Evolutionary conservation across 1,140 invertebrate genomes (phyloP), one percentile per base, ranked within the genome.

Genomic region (Hylyphantes graminicola): DNA sequence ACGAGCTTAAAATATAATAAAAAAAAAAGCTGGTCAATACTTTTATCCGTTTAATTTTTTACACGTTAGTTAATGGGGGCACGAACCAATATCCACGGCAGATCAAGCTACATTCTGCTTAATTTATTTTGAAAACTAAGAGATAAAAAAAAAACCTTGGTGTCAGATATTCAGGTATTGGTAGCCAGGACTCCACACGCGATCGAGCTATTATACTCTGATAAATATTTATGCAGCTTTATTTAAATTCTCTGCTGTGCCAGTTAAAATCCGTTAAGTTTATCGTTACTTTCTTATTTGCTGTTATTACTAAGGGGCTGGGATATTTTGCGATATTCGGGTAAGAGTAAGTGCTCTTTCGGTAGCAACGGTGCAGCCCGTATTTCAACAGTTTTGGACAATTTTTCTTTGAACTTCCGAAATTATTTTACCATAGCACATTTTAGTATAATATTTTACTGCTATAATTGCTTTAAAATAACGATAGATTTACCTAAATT

Each of bases 171-270:
- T 70, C 77, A 67, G 77, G 51, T 80, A 80, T 80, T 80, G 77
- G 77, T 80, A 80, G 65, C 65, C 21, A 13, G 59, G 54, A 17
- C 68, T 59, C 19, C 57, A 19, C 77, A 80, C 77, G 77, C 77
- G 17, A 80, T 80, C 53, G 57, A 54, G 70, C 77, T 80, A 80
- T 80, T 80, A 80, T 59, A 80, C 59, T 57, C 77, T 80, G 77
- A 70, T 80, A 80, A 80, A 80, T 80, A 80, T 80, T 68, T 80
- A 80, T 80, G 77, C 65, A 21, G 77, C 19, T 67, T 80, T 80
- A 80, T 80, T 70, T 70, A 70, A 80, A 57, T 64, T n/a, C 65
- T 21, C 35, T 68, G 65, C 57, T 63, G 50, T n/a, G 65, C 11
- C 7, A 21, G 15, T 70, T 70, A 80, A 70, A 70, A 13, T 11